phyloP scores from a whole-genome alignment of 2,113 vertebrate genomes.

The Microtus montanus region DNA sequence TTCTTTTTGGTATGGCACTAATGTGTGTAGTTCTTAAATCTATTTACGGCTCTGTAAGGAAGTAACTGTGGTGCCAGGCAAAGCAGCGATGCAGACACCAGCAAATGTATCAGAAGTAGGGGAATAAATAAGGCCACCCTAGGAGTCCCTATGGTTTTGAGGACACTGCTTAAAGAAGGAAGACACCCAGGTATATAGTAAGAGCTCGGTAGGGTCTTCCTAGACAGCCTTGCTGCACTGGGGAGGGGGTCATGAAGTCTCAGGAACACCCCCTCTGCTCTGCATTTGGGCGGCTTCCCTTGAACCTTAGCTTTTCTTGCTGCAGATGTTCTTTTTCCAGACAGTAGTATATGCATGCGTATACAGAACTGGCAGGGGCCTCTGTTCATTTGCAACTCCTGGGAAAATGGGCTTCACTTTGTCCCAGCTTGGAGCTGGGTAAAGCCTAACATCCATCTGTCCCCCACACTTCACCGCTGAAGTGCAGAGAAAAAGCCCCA shows the following conservation, averaged over 20 bases:
- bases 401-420: neutral
- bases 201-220: accelerated
- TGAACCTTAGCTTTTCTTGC: conserved; percentile 5
- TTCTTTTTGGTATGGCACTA: neutral
- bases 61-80: neutral
- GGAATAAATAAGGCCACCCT: neutral
- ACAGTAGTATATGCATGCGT: neutral
- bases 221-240: neutral
- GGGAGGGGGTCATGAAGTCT: neutral
- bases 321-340: neutral
- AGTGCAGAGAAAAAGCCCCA: neutral
- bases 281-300: neutral
- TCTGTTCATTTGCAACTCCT: neutral
- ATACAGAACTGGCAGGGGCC: neutral
- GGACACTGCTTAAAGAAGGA: neutral
- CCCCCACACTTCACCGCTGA: neutral
- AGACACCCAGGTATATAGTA: neutral
- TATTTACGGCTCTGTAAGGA: neutral
- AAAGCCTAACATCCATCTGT: neutral
- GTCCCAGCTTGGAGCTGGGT: neutral
- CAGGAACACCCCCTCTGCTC: neutral
- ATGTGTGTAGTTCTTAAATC: neutral
- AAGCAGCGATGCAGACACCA: neutral
- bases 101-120: neutral
- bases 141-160: neutral